These are phyloP conservation scores for Coenonympha glycerion DNA, from an alignment of 2,888 invertebrate species.

Conservation along the genomic window DNA sequence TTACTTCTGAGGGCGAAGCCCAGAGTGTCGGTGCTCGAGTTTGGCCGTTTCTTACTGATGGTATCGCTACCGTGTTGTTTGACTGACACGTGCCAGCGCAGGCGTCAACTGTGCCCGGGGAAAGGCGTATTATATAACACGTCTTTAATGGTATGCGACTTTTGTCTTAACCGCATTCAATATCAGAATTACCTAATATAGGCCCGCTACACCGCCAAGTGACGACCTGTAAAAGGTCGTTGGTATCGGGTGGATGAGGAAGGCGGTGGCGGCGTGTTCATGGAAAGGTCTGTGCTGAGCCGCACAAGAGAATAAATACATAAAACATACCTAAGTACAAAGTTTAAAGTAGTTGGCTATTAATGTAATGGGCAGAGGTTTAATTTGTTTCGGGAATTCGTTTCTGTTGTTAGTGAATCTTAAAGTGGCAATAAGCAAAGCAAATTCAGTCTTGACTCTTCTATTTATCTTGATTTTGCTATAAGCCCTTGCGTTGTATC, in stretches of 20 bases:
- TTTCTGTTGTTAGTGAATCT: no score
- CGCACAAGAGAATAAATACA: no score
- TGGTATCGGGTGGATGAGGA: no score
- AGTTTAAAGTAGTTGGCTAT: no score
- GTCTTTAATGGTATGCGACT: constrained; percentile 41
- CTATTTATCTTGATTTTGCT: constrained; percentile 12
- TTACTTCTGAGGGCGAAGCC: neutral
- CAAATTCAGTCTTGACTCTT: neutral
- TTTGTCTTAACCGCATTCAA: constrained; percentile 31
- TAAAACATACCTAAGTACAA: no score
- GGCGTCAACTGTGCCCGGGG: constrained; percentile 35
- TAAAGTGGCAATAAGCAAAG: no score
- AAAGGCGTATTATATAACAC: constrained; percentile 49
- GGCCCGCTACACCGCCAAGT: no score
- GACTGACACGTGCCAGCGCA: constrained; percentile 38
- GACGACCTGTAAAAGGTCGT: no score
- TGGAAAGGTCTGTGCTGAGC: no score
- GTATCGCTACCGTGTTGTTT: constrained; percentile 25
- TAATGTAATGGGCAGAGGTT: no score
- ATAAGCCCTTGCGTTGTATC: constrained; percentile 45
- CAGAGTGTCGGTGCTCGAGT: constrained; percentile 8
- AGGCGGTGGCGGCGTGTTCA: no score
- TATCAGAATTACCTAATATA: constrained; percentile 16
- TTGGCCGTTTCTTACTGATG: constrained; percentile 19
- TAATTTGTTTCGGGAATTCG: no score